phyloP scores from a whole-genome alignment of 2,888 invertebrate species.

The Drosophila silvestris region DNA sequence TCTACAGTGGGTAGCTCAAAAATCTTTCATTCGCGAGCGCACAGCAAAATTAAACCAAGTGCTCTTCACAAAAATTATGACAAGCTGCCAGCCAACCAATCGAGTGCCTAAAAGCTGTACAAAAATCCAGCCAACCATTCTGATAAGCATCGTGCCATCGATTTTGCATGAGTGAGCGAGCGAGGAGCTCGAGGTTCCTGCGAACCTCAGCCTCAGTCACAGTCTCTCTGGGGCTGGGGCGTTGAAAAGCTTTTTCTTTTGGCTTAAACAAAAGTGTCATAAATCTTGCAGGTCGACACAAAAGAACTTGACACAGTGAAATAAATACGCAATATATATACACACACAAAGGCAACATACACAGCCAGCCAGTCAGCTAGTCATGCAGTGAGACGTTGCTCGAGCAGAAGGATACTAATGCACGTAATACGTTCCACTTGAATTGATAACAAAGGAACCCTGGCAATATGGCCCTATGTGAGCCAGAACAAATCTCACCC shows the following conservation, averaged over 20 bases:
- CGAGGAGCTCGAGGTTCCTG: slow-evolving; percentile 16
- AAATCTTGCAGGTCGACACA: slow-evolving; percentile 77
- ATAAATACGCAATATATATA: slow-evolving; percentile 63
- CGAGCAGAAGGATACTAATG: slow-evolving; percentile 74
- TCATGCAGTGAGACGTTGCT: slow-evolving; percentile 15
- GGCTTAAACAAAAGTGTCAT: slow-evolving; percentile 80
- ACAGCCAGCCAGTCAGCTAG: slow-evolving; percentile 20
- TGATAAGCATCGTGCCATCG: slow-evolving; percentile 78
- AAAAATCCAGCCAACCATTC: slow-evolving; percentile 46
- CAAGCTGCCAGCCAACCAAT: slow-evolving; percentile 65
- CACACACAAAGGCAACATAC: slow-evolving; percentile 20
- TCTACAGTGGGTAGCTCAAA: slow-evolving; percentile 53
- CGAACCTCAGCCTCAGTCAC: slow-evolving; percentile 7
- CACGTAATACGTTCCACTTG: slow-evolving; percentile 80
- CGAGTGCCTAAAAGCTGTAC: slow-evolving; percentile 24
- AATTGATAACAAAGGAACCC: slow-evolving; percentile 69
- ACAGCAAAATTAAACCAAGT: slow-evolving; percentile 66
- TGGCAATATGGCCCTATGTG: slow-evolving; percentile 27
- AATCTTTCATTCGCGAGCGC: slow-evolving; percentile 59
- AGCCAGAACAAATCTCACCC: neutral
- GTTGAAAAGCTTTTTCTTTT: slow-evolving; percentile 65
- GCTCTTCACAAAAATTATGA: slow-evolving; percentile 73
- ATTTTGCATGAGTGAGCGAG: slow-evolving; percentile 74
- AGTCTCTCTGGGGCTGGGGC: slow-evolving; percentile 3
- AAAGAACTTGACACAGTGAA: slow-evolving; percentile 75